These are phyloP conservation scores for Melieria picta DNA, from an alignment of 2,888 invertebrate genomes.

Conservation along the genomic window DNA sequence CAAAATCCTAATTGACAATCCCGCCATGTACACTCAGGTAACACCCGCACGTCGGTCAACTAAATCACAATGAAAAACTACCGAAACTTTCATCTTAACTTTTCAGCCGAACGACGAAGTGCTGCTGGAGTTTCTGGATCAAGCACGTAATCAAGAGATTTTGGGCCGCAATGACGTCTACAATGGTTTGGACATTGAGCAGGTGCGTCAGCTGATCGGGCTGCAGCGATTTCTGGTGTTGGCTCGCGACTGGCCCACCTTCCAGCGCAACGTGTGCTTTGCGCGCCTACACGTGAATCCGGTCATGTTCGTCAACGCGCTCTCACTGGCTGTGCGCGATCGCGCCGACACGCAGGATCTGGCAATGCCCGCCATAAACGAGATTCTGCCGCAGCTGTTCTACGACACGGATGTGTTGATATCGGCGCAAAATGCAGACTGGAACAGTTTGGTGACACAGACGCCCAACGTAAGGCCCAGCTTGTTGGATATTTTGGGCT, in stretches of 20 bases:
- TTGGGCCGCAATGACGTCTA: constrained; percentile 46
- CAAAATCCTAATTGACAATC: constrained; percentile 42
- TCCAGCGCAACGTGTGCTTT: constrained; percentile 70
- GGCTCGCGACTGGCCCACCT: constrained; percentile 72
- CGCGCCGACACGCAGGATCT: constrained; percentile 74
- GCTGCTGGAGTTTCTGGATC: constrained; percentile 38
- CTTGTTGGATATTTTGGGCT: constrained; percentile 29
- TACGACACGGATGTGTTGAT: constrained; percentile 67
- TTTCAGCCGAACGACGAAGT: constrained; percentile 42
- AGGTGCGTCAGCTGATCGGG: constrained; percentile 47
- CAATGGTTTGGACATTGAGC: constrained; percentile 43
- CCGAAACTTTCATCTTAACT: neutral
- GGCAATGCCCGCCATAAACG: constrained; percentile 77
- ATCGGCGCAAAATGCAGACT: constrained; percentile 45
- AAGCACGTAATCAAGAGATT: constrained; percentile 37
- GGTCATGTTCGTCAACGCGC: constrained; percentile 77
- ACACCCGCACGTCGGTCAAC: neutral
- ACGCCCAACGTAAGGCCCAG: constrained; percentile 11
- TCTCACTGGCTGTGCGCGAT: constrained; percentile 74
- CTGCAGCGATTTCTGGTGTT: constrained; percentile 48
- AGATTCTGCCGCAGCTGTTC: constrained; percentile 80
- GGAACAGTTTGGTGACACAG: constrained; percentile 44
- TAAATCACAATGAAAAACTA: neutral
- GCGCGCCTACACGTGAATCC: constrained; percentile 77
- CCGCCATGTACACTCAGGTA: constrained; percentile 46